Percentiles rank a stretch among this genome's conserved stretches.
These are phyloP conservation scores for Antechinus flavipes DNA, from an alignment of 2,113 vertebrate genomes.

Conservation along the genomic window DNA sequence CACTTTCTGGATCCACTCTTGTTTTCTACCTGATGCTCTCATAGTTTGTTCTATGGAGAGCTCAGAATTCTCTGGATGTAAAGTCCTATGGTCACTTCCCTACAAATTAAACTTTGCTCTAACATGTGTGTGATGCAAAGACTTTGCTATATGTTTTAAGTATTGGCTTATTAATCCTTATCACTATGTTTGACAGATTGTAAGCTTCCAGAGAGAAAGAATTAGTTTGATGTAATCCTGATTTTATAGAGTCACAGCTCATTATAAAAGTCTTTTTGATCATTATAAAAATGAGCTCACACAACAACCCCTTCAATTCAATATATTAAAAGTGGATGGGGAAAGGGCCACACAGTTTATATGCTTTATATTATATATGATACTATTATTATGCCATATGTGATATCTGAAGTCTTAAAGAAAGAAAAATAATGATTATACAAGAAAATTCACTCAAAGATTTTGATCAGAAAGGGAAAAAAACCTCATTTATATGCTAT, in stretches of 20 bases:
- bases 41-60: not conserved
- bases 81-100: not conserved
- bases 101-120: not conserved
- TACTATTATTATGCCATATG: not conserved
- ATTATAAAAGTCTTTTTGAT: not conserved
- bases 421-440: not conserved
- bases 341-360: not conserved
- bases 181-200: not conserved
- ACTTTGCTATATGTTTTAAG: not conserved
- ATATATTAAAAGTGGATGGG: not conserved
- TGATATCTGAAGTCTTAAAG: not conserved
- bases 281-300: not conserved
- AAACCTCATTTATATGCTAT: not conserved
- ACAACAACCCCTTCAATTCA: not conserved
- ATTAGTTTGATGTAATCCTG: conserved; percentile 4
- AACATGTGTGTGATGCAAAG: not conserved
- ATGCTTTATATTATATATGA: not conserved
- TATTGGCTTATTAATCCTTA: not conserved
- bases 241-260: not conserved
- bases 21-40: not conserved
- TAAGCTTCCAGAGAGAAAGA: not conserved
- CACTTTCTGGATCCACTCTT: not conserved
- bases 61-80: not conserved
- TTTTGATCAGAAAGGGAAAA: not conserved
- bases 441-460: not conserved